Evolutionary conservation across 2,113 vertebrate species (phyloP).

Genomic region (Gymnogyps californianus): DNA sequence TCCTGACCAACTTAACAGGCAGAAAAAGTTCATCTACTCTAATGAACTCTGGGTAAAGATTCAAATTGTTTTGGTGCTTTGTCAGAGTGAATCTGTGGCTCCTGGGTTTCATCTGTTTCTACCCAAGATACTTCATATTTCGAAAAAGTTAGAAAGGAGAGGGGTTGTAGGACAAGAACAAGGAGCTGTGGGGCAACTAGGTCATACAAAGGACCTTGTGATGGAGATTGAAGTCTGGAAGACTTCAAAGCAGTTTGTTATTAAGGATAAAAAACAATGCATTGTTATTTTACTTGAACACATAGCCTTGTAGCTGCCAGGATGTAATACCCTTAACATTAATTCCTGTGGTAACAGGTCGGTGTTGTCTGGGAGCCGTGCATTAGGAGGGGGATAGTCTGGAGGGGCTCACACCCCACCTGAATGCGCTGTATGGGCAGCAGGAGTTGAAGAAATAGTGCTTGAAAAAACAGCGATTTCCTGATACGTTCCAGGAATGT

Average conservation of each 20-base stretch:
- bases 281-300: not conserved
- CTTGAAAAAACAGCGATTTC: not conserved
- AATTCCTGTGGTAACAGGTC: not conserved
- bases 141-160: not conserved
- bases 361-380: not conserved
- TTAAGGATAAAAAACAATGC: not conserved
- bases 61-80: not conserved
- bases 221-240: not conserved
- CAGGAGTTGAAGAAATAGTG: not conserved
- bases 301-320: not conserved
- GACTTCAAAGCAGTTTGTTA: not conserved
- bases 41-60: not conserved
- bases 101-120: not conserved
- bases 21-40: not conserved
- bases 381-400: not conserved
- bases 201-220: not conserved
- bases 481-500: not conserved
- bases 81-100: not conserved
- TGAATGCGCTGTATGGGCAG: fast-evolving
- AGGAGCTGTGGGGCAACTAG: not conserved
- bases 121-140: not conserved
- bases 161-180: not conserved
- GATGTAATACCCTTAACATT: not conserved
- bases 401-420: not conserved
- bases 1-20: not conserved